Evolutionary conservation across 2,113 vertebrate species (phyloP).

Genomic region (Saguinus midas): DNA sequence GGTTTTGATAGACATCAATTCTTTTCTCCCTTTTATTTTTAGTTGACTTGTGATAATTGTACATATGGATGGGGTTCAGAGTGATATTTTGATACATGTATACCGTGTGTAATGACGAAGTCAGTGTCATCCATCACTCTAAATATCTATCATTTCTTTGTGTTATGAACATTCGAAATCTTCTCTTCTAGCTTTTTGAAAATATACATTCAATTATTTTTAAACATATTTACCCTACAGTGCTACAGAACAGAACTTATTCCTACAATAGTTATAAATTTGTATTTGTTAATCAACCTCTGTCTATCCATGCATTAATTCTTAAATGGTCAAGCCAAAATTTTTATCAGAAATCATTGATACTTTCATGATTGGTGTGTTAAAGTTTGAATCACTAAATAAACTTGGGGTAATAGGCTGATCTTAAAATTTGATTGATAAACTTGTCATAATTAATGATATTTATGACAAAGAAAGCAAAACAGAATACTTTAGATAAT

Average conservation of each 20-base stretch:
- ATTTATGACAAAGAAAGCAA: slow-evolving; percentile 31
- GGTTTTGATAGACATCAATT: not conserved
- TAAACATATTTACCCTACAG: not conserved
- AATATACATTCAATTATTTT: not conserved
- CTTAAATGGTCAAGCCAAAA: not conserved
- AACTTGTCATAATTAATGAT: not conserved
- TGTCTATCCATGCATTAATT: not conserved
- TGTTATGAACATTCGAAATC: not conserved
- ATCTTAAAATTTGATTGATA: slow-evolving; percentile 19
- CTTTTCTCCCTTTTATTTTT: not conserved
- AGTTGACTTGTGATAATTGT: not conserved
- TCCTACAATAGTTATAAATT: not conserved
- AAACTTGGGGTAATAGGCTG: not conserved
- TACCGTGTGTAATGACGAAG: not conserved
- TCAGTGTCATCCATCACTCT: not conserved
- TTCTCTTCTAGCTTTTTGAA: not conserved
- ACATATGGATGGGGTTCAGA: not conserved
- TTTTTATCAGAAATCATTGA: not conserved
- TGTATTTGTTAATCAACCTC: not conserved
- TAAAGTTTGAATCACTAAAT: slow-evolving; percentile 7
- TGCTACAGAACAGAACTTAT: not conserved
- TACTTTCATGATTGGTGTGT: not conserved
- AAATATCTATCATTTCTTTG: not conserved
- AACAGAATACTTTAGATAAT: not conserved
- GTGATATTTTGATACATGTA: not conserved